Evolutionary conservation across 2,113 vertebrate species (phyloP).

Genomic region (Aix galericulata): DNA sequence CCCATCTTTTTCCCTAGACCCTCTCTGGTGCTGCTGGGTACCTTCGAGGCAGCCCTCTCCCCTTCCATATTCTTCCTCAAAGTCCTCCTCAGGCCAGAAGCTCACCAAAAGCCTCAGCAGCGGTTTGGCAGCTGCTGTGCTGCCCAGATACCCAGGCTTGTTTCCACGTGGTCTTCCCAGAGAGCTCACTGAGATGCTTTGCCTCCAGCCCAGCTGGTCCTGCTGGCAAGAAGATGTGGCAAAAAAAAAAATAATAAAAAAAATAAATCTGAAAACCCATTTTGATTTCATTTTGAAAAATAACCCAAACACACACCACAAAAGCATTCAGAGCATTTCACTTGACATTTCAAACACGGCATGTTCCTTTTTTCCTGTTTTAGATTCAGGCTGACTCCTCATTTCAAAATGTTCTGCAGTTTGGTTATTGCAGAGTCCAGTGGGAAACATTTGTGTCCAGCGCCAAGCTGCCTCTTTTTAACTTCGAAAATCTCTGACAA

Average conservation of each 20-base stretch:
- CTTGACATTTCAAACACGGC: neutral
- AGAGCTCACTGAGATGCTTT: neutral
- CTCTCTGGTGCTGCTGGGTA: neutral
- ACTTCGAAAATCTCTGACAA: neutral
- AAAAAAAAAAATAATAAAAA: no score
- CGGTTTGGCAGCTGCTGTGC: neutral
- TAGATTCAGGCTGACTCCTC: constrained; percentile 24
- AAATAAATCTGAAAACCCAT: neutral
- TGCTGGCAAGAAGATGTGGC: neutral
- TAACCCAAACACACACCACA: neutral
- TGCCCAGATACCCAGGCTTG: neutral
- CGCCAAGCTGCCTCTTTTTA: constrained; percentile 25
- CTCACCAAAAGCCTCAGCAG: neutral
- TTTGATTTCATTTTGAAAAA: constrained; percentile 14
- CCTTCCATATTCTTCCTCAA: neutral
- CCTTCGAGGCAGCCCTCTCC: neutral
- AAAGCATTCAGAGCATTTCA: neutral
- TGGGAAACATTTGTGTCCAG: neutral
- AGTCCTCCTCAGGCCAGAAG: neutral
- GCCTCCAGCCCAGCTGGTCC: neutral
- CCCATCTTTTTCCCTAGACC: neutral
- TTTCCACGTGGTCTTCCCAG: neutral
- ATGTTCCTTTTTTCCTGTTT: neutral
- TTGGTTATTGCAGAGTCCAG: neutral
- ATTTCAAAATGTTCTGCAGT: constrained; percentile 32